phyloP scores from a whole-genome alignment of 2,113 vertebrate species.

The Oryctolagus cuniculus region mOryCun1.1 NC_091434.1:168127501-168128000 shows the following conservation, averaged over 20 bases:
- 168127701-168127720: slow-evolving; percentile 32
- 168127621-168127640: background rate
- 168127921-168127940: slow-evolving; percentile 28
- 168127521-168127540: background rate
- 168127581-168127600: background rate
- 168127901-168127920: slow-evolving; percentile 6
- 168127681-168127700: background rate
- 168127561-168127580: background rate
- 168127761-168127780: background rate
- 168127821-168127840: slow-evolving; percentile 62
- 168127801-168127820: slow-evolving; percentile 59
- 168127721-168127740: slow-evolving; percentile 34
- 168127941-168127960: background rate
- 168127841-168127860: slow-evolving; percentile 42
- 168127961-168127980: slow-evolving; percentile 8
- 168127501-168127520: background rate
- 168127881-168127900: slow-evolving; percentile 56
- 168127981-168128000: slow-evolving; percentile 18
- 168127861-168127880: slow-evolving; percentile 10
- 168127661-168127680: background rate
- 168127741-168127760: slow-evolving; percentile 36
- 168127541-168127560: background rate
- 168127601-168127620: background rate
- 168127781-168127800: background rate
- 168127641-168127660: background rate